Percentiles rank a stretch among this genome's conserved stretches.
phyloP scores from a whole-genome alignment of 2,797 vertebrate species.

The Huso huso region DNA sequence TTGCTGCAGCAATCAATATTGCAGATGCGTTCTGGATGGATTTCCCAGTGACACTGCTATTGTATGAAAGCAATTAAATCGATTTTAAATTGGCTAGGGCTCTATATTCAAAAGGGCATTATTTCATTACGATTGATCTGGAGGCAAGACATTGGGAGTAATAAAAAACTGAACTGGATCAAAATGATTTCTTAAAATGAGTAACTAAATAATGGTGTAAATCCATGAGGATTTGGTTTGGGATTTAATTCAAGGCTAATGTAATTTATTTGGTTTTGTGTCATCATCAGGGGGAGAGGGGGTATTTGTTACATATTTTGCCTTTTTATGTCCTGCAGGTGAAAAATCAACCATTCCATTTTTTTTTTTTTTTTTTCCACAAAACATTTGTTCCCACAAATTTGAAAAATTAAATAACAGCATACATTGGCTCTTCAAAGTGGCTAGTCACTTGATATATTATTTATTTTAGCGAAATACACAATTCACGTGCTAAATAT shows the following conservation, averaged over 20 bases:
- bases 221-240: conserved; percentile 37
- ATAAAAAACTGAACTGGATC: conserved; percentile 79
- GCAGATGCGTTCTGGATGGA: conserved; percentile 57
- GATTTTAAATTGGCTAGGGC: conserved; percentile 75
- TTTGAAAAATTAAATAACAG: too few species aligned
- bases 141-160: conserved; percentile 62
- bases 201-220: conserved; percentile 61
- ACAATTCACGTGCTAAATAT: too few species aligned
- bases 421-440: too few species aligned
- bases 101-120: conserved; percentile 85
- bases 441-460: too few species aligned
- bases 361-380: too few species aligned
- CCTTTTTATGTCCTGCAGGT: too few species aligned
- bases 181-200: conserved; percentile 82
- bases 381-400: too few species aligned
- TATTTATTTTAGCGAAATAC: too few species aligned
- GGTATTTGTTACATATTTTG: conserved; percentile 8
- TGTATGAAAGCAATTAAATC: conserved; percentile 77
- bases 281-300: conserved; percentile 1
- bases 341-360: too few species aligned
- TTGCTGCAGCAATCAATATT: conserved; percentile 77
- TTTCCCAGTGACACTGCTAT: conserved; percentile 58
- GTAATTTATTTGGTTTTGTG: conserved; percentile 32
- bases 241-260: conserved; percentile 56
- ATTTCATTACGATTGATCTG: conserved; percentile 91